phyloP scores from a whole-genome alignment of 2,113 vertebrate genomes.

The Leptobrachium ailaonicum region DNA sequence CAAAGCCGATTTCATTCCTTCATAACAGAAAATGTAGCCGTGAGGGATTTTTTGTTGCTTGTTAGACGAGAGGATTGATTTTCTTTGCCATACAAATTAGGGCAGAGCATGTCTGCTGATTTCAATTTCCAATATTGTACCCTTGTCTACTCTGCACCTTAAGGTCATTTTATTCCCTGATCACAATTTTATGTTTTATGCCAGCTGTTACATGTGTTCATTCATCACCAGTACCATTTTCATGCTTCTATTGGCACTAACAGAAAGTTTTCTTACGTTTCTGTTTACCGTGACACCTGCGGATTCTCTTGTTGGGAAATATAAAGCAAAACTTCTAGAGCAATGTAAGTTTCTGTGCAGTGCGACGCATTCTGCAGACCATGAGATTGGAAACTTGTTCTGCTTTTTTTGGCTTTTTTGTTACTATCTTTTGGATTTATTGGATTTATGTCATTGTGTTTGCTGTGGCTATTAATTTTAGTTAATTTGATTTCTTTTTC shows the following conservation, averaged over 20 bases:
- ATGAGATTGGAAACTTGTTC: slow-evolving; percentile 51
- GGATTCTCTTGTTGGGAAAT: slow-evolving; percentile 78
- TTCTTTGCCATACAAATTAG: slow-evolving; percentile 50
- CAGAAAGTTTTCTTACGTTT: slow-evolving; percentile 80
- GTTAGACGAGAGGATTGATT: slow-evolving; percentile 55
- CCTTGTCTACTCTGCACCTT: slow-evolving; percentile 34
- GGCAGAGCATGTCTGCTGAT: neutral
- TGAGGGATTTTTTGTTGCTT: slow-evolving; percentile 56
- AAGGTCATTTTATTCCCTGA: slow-evolving; percentile 49
- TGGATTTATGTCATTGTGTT: slow-evolving; percentile 44
- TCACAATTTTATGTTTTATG: neutral
- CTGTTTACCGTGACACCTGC: slow-evolving; percentile 76
- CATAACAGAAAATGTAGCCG: slow-evolving; percentile 50
- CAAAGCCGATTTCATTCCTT: slow-evolving; percentile 42
- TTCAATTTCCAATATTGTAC: slow-evolving; percentile 5
- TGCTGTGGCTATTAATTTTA: slow-evolving; percentile 54
- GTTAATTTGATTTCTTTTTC: slow-evolving; percentile 10
- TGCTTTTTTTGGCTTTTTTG: slow-evolving; percentile 57
- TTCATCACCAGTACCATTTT: too few species aligned
- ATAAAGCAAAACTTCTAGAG: slow-evolving; percentile 89
- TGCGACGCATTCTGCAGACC: slow-evolving; percentile 48
- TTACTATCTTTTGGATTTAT: slow-evolving; percentile 47
- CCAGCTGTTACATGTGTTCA: too few species aligned
- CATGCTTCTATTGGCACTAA: slow-evolving; percentile 67
- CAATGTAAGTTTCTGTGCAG: slow-evolving; percentile 85